A percentile compares a stretch with the other conserved stretches of the same genome.
Evolutionary conservation across 2,797 vertebrate species (phyloP).

Genomic region (Poeciliopsis presidionis): DNA sequence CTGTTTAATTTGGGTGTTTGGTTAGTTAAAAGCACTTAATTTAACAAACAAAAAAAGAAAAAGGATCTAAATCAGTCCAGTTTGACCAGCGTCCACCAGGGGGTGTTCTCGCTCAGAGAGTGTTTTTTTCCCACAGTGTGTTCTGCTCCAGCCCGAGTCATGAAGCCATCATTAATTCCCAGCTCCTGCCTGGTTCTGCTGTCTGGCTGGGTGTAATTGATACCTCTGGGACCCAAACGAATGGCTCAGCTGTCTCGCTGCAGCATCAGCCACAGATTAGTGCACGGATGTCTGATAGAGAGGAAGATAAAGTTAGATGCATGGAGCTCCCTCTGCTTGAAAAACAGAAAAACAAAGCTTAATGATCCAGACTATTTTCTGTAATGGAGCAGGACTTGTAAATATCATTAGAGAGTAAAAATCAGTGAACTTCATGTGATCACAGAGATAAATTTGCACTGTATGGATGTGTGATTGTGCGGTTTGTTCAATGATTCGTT

Average conservation of each 20-base stretch:
- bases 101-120: background rate
- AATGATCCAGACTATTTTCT: background rate
- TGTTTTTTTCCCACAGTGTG: background rate
- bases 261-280: background rate
- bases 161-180: slow-evolving; percentile 43
- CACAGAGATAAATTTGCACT: background rate
- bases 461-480: background rate
- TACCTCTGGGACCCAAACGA: slow-evolving; percentile 49
- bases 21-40: background rate
- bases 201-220: slow-evolving; percentile 59
- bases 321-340: background rate
- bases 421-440: background rate
- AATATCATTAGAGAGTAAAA: background rate
- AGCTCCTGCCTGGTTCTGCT: slow-evolving; percentile 41
- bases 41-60: background rate
- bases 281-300: background rate
- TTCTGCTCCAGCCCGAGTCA: background rate
- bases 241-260: slow-evolving; percentile 23
- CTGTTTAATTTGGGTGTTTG: background rate
- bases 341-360: background rate
- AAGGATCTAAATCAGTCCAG: background rate
- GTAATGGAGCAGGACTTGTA: background rate
- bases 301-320: background rate
- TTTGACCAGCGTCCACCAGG: background rate
- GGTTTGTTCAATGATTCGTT: background rate